phyloP scores from a whole-genome alignment of 2,797 vertebrate genomes.

The Argentina silus region DNA sequence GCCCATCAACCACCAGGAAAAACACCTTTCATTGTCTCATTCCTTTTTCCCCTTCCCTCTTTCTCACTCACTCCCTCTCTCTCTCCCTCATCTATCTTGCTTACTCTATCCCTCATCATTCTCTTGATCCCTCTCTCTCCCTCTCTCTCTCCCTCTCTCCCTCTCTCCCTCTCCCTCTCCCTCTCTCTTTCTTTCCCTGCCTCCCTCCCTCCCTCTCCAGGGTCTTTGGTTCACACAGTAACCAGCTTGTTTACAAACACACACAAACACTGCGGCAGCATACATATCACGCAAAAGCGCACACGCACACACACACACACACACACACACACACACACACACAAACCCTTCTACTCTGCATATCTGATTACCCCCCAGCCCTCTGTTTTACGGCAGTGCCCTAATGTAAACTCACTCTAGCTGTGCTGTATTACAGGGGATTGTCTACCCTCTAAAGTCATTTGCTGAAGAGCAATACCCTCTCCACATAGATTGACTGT shows the following conservation, averaged over 20 bases:
- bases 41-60: constrained; percentile 20
- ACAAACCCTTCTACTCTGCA: not conserved
- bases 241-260: constrained; percentile 64
- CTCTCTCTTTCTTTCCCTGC: too few relatives aligned
- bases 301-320: constrained; percentile 10
- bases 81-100: not conserved
- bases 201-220: not conserved
- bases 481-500: not conserved
- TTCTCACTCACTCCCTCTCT: constrained; percentile 1
- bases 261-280: constrained; percentile 13
- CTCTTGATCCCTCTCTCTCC: constrained; percentile 7
- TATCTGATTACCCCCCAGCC: constrained; percentile 36
- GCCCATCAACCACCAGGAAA: too few relatives aligned
- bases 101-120: not conserved
- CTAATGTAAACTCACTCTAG: constrained; percentile 36
- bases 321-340: not conserved
- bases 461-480: constrained; percentile 8
- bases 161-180: too few relatives aligned
- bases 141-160: not conserved
- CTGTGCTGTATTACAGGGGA: constrained; percentile 26
- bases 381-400: constrained; percentile 10
- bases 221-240: constrained; percentile 31
- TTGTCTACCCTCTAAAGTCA: constrained; percentile 12
- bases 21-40: constrained; percentile 1
- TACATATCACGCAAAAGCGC: constrained; percentile 16